Percentiles rank a stretch among this genome's conserved stretches.
Evolutionary conservation across 2,113 vertebrate species (phyloP).

Genomic region (Orientallactaga bullata): DNA sequence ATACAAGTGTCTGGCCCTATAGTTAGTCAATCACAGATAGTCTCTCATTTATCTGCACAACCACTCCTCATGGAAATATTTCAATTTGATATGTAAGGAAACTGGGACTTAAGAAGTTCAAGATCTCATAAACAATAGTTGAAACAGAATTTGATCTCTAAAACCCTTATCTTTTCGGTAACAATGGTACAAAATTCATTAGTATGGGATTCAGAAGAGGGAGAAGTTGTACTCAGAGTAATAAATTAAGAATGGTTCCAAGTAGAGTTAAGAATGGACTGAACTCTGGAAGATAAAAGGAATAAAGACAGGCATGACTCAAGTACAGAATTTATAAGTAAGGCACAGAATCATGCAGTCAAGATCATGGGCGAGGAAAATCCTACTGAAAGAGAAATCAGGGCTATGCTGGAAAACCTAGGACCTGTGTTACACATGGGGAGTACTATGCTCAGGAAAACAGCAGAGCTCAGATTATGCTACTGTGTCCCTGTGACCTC

Average conservation of each 20-base stretch:
- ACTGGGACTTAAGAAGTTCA: not conserved
- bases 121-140: not conserved
- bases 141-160: not conserved
- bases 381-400: not conserved
- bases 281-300: not conserved
- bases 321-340: conserved; percentile 7
- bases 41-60: conserved; percentile 50
- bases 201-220: not conserved
- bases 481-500: not conserved
- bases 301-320: conserved; percentile 6
- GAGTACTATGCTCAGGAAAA: not conserved
- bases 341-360: not conserved
- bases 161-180: not conserved
- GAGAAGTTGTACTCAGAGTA: not conserved
- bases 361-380: not conserved
- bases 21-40: not conserved
- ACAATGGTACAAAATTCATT: conserved; percentile 4
- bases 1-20: not conserved
- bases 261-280: not conserved
- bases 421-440: not conserved
- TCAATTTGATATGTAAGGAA: conserved; percentile 27
- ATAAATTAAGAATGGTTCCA: not conserved
- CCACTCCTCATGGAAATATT: not conserved
- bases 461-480: not conserved
- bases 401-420: not conserved